These are phyloP conservation scores for Eucera pruinosa DNA, from an alignment of 2,888 invertebrate genomes.

Conservation along the genomic window DNA sequence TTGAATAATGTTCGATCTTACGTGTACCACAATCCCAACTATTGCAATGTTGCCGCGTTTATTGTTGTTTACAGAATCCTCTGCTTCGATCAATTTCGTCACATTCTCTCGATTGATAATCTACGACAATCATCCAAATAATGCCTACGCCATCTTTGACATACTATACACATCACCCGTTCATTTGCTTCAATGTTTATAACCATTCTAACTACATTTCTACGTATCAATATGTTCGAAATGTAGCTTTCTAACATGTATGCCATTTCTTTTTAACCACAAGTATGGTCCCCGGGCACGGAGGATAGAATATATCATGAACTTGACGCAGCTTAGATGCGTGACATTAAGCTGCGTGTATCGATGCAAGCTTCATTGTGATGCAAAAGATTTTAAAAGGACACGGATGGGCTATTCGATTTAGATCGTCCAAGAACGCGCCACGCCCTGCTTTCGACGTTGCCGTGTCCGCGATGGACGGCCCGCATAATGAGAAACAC, in stretches of 20 bases:
- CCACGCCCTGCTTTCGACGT: slow-evolving; percentile 76
- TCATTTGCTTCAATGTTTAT: background rate
- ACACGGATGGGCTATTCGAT: slow-evolving; percentile 11
- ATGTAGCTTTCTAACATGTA: background rate
- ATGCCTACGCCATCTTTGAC: background rate
- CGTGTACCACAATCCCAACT: background rate
- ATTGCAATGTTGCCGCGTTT: slow-evolving; percentile 2
- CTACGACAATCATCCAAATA: background rate
- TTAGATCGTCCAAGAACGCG: slow-evolving; percentile 60
- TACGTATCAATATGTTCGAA: background rate
- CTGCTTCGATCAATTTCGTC: background rate
- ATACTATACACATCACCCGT: no score
- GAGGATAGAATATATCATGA: slow-evolving; percentile 1
- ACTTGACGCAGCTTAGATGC: slow-evolving; percentile 1
- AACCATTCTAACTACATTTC: no score
- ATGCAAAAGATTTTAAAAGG: slow-evolving; percentile 20
- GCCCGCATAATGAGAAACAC: slow-evolving; percentile 62
- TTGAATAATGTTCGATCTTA: slow-evolving; percentile 7
- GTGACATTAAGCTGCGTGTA: slow-evolving; percentile 1
- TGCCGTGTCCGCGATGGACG: slow-evolving; percentile 76
- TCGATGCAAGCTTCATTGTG: background rate
- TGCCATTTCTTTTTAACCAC: slow-evolving; percentile 8
- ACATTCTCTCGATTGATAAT: slow-evolving; percentile 24
- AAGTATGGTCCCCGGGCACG: background rate
- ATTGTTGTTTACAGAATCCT: background rate